These are phyloP conservation scores for Lepilemur ruficaudatus DNA, from an alignment of 2,797 vertebrate genomes.

Conservation along the genomic window DNA sequence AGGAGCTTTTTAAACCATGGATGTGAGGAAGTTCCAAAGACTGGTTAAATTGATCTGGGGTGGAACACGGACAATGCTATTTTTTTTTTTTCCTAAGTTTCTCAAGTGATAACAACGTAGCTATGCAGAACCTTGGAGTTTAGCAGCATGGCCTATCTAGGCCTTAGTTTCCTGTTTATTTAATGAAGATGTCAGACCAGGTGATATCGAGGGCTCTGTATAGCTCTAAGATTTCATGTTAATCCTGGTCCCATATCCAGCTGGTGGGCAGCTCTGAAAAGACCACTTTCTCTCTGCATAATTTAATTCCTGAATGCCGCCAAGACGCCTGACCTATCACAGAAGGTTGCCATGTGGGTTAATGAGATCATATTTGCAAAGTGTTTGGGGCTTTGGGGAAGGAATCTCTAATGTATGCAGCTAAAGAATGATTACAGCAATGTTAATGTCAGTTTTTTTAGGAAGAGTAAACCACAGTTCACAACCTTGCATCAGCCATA, in stretches of 20 bases:
- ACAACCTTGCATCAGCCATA: constrained; percentile 61
- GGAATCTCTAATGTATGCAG: constrained; percentile 66
- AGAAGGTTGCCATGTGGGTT: constrained; percentile 62
- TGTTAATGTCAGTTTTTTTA: constrained; percentile 63
- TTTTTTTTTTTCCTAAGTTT: constrained; percentile 27
- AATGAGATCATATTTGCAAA: constrained; percentile 77
- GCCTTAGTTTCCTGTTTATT: constrained; percentile 33
- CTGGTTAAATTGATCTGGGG: neutral
- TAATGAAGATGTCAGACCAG: constrained; percentile 13
- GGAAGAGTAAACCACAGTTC: constrained; percentile 73
- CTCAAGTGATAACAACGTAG: neutral
- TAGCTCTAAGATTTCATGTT: neutral
- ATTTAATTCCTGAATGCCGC: constrained; percentile 56
- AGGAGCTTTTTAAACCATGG: neutral
- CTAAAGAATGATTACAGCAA: constrained; percentile 70
- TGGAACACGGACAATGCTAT: neutral
- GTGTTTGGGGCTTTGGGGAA: constrained; percentile 69
- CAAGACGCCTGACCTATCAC: constrained; percentile 58
- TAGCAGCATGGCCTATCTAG: neutral
- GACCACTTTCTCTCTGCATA: constrained; percentile 66
- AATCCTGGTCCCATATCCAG: constrained; percentile 22
- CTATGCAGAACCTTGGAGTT: neutral
- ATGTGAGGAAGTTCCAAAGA: neutral
- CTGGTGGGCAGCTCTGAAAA: constrained; percentile 26
- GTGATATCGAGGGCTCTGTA: neutral